phyloP scores from a whole-genome alignment of 2,113 vertebrate genomes.

The Ictalurus furcatus region DNA sequence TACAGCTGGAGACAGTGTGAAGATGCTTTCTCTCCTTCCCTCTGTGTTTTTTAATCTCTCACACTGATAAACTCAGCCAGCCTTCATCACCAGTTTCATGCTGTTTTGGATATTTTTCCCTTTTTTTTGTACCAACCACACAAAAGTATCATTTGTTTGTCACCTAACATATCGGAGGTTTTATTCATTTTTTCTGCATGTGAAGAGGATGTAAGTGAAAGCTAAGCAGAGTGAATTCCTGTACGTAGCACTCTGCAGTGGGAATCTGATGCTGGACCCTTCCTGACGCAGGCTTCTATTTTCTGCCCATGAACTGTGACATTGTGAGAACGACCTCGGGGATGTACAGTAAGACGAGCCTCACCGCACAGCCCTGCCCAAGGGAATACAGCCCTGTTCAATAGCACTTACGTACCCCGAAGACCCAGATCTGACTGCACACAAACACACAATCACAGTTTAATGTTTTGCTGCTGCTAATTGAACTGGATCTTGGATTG shows the following conservation, averaged over 20 bases:
- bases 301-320: constrained; percentile 22
- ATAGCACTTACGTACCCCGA: constrained; percentile 16
- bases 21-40: neutral
- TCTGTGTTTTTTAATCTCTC: neutral
- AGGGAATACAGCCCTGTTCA: constrained; percentile 20
- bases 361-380: neutral
- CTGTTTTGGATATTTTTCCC: neutral
- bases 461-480: constrained; percentile 42
- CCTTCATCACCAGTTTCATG: neutral
- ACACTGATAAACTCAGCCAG: neutral
- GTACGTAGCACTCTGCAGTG: neutral
- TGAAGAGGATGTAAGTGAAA: neutral
- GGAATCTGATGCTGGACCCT: constrained; percentile 23
- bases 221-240: constrained; percentile 5
- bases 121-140: neutral
- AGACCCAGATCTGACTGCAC: constrained; percentile 18
- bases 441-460: constrained; percentile 7
- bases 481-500: constrained; percentile 35
- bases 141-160: neutral
- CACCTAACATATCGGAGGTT: neutral
- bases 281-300: constrained; percentile 14
- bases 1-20: constrained; percentile 59
- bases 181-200: too few relatives aligned
- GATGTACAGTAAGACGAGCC: constrained; percentile 33
- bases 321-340: constrained; percentile 35